Evolutionary conservation across 2,888 invertebrate genomes (phyloP), one percentile per base, ranked within the genome.

Genomic region (Limnephilus lunatus): DNA sequence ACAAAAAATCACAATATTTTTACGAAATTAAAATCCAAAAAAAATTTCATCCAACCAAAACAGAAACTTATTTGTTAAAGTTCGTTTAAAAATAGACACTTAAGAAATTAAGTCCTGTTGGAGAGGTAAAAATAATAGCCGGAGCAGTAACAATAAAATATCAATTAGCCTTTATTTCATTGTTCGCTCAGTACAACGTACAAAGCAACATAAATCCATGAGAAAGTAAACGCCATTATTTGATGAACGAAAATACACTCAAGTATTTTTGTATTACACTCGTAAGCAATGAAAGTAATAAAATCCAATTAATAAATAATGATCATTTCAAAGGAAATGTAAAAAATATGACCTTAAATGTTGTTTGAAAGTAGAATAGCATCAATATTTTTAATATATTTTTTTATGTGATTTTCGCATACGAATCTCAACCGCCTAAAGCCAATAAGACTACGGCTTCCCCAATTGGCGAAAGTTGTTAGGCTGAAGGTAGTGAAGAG

Each of bases 161-260:
- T 19, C 53, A 68, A 68, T 68, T 68, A 68, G 53, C 7, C 5
- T 68, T 68, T 68, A 68, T 68, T 68, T 68, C 53, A 68, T 68
- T 19, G 53, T 68, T 68, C 19, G 19, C 53, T 68, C 53, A 68
- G 53, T 68, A 68, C 53, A 68, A 68, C 0, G 0, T 68, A 25
- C 53, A 19, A 68, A 68, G 53, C 53, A 68, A 68, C 53, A 25
- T 5, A 68, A 68, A 11, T 25, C 86, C 3, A 48, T 86, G 86
- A 86, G 25, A 86, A 39, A 86, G 12, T 86, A 30, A 30, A 39
- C 82, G 35, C 39, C 39, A 85, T 85, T 39, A 85, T 85, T 85
- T 44, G 39, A 85, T 85, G n/a, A 19, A 85, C 25, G 14, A 35
- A 31, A 85, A 85, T 44, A 39, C 44, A 44, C 25, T 85, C 4